These are phyloP conservation scores for Etia nguti DNA, from an alignment of 2,113 vertebrate genomes.

Conservation along the genomic window DNA sequence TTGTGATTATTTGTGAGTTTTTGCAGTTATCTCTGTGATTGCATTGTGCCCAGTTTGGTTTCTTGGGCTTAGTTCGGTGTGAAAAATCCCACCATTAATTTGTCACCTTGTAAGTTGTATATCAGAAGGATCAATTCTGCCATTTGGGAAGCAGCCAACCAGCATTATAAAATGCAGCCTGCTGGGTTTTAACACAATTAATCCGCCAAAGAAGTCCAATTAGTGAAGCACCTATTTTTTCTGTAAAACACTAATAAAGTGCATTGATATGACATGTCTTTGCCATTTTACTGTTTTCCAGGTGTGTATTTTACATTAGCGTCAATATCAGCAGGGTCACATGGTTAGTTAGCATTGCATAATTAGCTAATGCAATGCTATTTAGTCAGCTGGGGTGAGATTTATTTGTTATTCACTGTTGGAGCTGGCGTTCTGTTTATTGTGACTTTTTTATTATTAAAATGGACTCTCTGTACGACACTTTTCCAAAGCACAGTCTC, in stretches of 20 bases:
- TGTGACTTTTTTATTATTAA: conserved; percentile 41
- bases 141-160: background rate
- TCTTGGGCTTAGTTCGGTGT: background rate
- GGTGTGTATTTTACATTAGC: conserved; percentile 11
- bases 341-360: conserved; percentile 32
- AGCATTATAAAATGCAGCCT: background rate
- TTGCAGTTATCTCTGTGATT: background rate
- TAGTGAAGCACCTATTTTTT: background rate
- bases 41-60: background rate
- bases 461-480: conserved; percentile 17
- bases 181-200: background rate
- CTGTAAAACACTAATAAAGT: background rate
- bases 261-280: background rate
- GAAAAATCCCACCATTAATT: conserved; percentile 30
- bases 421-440: conserved; percentile 42
- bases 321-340: background rate
- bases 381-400: conserved; percentile 54
- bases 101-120: conserved; percentile 1
- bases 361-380: conserved; percentile 14
- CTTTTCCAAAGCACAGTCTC: conserved; percentile 25
- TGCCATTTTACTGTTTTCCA: background rate
- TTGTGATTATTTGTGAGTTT: background rate
- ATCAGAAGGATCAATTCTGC: conserved; percentile 2
- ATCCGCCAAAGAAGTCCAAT: background rate
- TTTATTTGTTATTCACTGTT: conserved; percentile 61